phyloP scores from a whole-genome alignment of 1,140 invertebrate genomes.

The Platorchestia sp. region DNA sequence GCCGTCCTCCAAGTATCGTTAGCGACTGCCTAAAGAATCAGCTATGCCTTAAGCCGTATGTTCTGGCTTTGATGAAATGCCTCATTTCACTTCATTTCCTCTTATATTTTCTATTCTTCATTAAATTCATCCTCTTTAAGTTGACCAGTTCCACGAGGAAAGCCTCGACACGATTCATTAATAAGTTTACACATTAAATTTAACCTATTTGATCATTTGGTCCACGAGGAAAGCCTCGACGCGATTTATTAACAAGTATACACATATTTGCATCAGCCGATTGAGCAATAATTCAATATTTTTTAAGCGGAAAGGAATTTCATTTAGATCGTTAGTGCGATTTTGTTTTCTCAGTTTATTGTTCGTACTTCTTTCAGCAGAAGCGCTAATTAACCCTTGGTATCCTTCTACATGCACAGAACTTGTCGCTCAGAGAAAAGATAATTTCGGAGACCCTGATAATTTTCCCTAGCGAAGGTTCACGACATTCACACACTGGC shows the following conservation, averaged over 20 bases:
- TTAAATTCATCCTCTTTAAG: neutral
- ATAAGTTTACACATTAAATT: neutral
- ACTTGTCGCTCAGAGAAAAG: neutral
- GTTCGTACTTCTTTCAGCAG: neutral
- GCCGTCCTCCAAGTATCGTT: neutral
- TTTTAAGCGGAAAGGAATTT: neutral
- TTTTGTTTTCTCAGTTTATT: neutral
- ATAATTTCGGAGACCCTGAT: neutral
- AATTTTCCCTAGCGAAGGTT: neutral
- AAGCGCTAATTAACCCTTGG: neutral
- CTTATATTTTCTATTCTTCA: too few relatives aligned
- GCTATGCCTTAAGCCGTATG: neutral
- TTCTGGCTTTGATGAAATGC: neutral
- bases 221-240: too few relatives aligned
- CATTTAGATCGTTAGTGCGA: neutral
- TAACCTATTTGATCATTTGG: neutral
- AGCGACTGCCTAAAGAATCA: neutral
- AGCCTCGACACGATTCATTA: neutral
- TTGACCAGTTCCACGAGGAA: neutral
- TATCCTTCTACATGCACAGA: neutral
- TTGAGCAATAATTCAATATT: neutral
- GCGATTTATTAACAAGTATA: neutral
- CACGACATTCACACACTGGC: neutral
- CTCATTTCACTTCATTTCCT: too few relatives aligned
- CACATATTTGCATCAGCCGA: neutral